phyloP scores from a whole-genome alignment of 2,113 vertebrate genomes.

The Chloroceryle aenea region DNA sequence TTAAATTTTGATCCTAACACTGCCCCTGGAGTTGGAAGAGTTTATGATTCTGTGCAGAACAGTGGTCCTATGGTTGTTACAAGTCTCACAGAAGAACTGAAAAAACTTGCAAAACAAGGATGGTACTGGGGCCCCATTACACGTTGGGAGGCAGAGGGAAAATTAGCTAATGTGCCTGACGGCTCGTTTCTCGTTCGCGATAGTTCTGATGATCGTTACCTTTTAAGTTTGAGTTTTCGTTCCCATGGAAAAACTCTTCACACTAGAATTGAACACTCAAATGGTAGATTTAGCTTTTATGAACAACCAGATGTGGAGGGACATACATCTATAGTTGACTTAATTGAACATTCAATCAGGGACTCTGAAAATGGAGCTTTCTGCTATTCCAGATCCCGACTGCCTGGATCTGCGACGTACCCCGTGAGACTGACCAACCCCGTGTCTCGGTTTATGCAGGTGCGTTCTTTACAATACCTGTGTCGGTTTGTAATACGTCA shows the following conservation, averaged over 20 bases:
- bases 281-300: constrained; percentile 98
- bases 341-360: constrained; percentile 96
- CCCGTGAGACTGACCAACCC: constrained; percentile 96
- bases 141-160: constrained; percentile 97
- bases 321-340: constrained; percentile 95
- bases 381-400: constrained; percentile 96
- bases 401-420: constrained; percentile 95
- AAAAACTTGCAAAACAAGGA: constrained; percentile 95
- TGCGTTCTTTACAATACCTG: constrained; percentile 97
- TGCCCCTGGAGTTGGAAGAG: constrained; percentile 91
- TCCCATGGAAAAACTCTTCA: constrained; percentile 97
- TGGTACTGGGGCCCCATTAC: constrained; percentile 99
- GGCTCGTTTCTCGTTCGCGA: constrained; percentile 96
- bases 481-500: constrained; percentile 98
- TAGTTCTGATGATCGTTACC: constrained; percentile 96
- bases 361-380: constrained; percentile 99
- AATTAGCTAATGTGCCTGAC: constrained; percentile 90
- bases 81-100: constrained; percentile 96
- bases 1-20: constrained; percentile 95
- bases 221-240: constrained; percentile 97
- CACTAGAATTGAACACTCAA: constrained; percentile 97
- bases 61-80: constrained; percentile 96
- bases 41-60: constrained; percentile 94
- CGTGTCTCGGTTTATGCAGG: constrained; percentile 98
- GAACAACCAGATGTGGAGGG: constrained; percentile 98